Conservation (phyloP, 2,888 invertebrate genomes). For the Thecophora atra region DNA sequence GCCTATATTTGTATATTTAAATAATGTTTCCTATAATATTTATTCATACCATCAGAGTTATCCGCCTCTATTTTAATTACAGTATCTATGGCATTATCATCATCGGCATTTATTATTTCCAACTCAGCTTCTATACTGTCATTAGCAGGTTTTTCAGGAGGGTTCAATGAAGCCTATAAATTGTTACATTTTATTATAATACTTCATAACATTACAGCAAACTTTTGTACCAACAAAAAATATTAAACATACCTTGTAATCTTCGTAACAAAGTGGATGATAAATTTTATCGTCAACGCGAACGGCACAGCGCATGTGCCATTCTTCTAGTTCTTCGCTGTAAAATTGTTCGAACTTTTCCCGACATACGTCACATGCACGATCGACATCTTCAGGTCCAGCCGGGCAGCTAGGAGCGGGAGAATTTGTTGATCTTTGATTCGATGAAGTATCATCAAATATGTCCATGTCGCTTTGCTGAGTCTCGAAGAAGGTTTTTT, state of each 20-base stretch:
- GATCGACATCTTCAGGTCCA: conserved; percentile 72
- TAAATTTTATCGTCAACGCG: conserved; percentile 80
- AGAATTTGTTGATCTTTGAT: conserved; percentile 68
- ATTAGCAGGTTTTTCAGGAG: conserved; percentile 47
- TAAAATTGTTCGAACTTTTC: conserved; percentile 95
- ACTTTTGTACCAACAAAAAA: not conserved
- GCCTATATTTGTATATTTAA: not conserved
- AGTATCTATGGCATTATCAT: conserved; percentile 62
- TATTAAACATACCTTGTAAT: conserved; percentile 74
- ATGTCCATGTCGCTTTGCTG: conserved; percentile 70
- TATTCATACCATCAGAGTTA: conserved; percentile 40
- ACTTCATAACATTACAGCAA: not conserved
- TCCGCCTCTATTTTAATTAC: conserved; percentile 58
- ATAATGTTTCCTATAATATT: not conserved
- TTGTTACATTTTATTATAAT: not conserved
- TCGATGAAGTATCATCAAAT: conserved; percentile 68
- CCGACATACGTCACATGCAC: conserved; percentile 86
- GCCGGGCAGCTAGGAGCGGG: conserved; percentile 79
- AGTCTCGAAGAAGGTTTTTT: conserved; percentile 88
- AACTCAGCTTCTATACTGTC: conserved; percentile 36
- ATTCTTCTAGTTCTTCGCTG: conserved; percentile 96
- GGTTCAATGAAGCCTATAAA: conserved; percentile 56
- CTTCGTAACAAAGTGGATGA: conserved; percentile 91
- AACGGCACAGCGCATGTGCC: conserved; percentile 90
- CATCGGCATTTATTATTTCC: conserved; percentile 47